phyloP scores from a whole-genome alignment of 2,797 vertebrate genomes.

The Octomys mimax region DNA sequence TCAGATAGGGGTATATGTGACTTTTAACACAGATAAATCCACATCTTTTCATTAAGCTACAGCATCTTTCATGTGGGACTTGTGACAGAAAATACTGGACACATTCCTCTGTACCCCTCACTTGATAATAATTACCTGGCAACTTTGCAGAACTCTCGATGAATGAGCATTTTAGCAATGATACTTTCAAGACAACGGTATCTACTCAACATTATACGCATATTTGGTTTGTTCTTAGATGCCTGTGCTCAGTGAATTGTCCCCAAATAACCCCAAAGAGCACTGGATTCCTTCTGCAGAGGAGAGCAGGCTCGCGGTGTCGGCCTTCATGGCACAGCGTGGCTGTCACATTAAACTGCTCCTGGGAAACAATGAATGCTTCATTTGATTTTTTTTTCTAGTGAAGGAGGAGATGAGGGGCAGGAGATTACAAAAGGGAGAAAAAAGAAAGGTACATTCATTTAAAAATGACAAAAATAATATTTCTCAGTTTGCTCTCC shows the following conservation, averaged over 20 bases:
- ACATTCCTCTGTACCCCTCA: not conserved
- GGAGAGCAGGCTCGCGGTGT: not conserved
- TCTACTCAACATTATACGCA: not conserved
- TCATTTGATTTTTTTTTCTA: slow-evolving; percentile 10
- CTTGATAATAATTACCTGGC: not conserved
- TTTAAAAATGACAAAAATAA: slow-evolving; percentile 58
- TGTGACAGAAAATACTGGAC: not conserved
- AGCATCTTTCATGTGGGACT: not conserved
- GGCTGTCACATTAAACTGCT: not conserved
- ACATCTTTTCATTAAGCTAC: not conserved
- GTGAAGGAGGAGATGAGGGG: not conserved
- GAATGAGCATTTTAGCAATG: slow-evolving; percentile 47
- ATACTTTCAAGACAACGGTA: not conserved
- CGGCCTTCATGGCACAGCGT: not conserved
- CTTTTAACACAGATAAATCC: not conserved
- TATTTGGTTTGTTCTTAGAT: not conserved
- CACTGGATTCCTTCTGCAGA: not conserved
- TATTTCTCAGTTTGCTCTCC: slow-evolving; percentile 23
- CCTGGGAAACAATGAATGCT: not conserved
- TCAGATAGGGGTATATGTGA: not conserved
- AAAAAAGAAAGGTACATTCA: slow-evolving; percentile 7
- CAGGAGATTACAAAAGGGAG: slow-evolving; percentile 43
- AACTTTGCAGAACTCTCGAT: slow-evolving; percentile 36
- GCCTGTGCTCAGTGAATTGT: slow-evolving; percentile 7
- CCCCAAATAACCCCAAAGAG: too few relatives aligned